phyloP scores from a whole-genome alignment of 2,888 invertebrate genomes.

The Schizaphis graminum region DNA sequence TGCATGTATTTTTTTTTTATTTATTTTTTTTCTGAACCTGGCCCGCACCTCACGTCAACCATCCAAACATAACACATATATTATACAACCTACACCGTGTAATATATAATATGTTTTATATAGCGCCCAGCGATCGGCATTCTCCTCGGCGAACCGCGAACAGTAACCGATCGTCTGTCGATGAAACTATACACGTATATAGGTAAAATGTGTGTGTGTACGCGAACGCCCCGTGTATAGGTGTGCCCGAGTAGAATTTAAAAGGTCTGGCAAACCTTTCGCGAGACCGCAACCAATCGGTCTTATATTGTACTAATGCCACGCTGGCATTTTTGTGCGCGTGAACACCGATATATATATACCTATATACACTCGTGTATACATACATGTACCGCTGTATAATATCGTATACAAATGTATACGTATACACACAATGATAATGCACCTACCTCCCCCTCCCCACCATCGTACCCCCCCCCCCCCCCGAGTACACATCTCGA shows the following conservation, averaged over 20 bases:
- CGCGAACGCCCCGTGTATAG: neutral
- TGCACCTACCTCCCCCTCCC: neutral
- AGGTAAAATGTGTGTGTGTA: neutral
- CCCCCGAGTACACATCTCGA: neutral
- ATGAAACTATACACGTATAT: neutral
- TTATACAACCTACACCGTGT: neutral
- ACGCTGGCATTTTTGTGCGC: constrained; percentile 1
- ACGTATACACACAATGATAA: neutral
- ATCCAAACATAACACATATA: neutral
- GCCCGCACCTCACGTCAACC: neutral
- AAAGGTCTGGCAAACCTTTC: constrained; percentile 8
- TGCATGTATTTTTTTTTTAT: neutral
- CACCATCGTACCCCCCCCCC: neutral
- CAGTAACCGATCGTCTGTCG: constrained; percentile 4
- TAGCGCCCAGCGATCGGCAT: neutral
- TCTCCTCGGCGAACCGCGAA: neutral
- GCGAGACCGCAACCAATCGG: neutral
- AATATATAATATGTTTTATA: neutral
- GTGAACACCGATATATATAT: neutral
- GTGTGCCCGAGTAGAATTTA: neutral
- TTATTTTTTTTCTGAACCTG: neutral
- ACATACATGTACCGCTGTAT: neutral
- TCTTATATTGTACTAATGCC: constrained; percentile 5
- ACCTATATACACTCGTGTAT: neutral
- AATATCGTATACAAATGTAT: neutral